Base-by-base conservation (phyloP, 2,113 vertebrate species). In the Petromus typicus region DNA sequence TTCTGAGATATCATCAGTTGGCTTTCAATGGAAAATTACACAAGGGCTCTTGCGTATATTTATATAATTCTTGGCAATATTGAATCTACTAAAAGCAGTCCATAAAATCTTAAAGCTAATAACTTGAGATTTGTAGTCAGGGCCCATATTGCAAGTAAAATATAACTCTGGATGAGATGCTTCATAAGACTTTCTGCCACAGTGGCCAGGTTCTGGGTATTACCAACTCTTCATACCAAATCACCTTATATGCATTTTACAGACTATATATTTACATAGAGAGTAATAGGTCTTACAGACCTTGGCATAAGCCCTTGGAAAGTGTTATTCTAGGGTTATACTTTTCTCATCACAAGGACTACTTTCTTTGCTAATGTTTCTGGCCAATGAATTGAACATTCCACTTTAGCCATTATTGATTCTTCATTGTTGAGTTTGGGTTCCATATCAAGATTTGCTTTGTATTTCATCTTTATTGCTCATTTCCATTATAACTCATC, bases 271-370 rank as follows among this genome's bases (percentile, higher is more conserved):
- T 95, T 97, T 98, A 94, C 95, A 95, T 27, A 94, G 94, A 98
- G 98, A 98, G 98, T 97, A 98, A 98, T 85, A 94, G 96, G 95
- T 82, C 54, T 97, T 97, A 98, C 81, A 97, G 61, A 69, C 86
- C 43, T 98, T 98, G 98, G 98, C 98, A 95, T 86, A 95, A 40
- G 27, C 27, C 81, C 51, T 95, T 97, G 98, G 98, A 98, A 98
- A 98, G 97, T 97, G 86, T 63, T 89, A 66, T 96, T 6, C 3
- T 27, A 92, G 51, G 76, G 89, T 94, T 92, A 89, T 75, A 63
- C 89, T 97, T 96, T 51, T 94, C 91, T 98, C 83, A 37, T 98
- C 97, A 23, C n/a, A 61, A 66, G 97, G 93, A 93, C 91, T 93
- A 89, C 89, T 97, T 98, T 98, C 97, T 96, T 93, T 98, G 85